Percentiles rank a stretch among this genome's conserved stretches.
phyloP scores from a whole-genome alignment of 92 coral and sea anemone genomes.

The Parazoanthus atlanticus region DNA sequence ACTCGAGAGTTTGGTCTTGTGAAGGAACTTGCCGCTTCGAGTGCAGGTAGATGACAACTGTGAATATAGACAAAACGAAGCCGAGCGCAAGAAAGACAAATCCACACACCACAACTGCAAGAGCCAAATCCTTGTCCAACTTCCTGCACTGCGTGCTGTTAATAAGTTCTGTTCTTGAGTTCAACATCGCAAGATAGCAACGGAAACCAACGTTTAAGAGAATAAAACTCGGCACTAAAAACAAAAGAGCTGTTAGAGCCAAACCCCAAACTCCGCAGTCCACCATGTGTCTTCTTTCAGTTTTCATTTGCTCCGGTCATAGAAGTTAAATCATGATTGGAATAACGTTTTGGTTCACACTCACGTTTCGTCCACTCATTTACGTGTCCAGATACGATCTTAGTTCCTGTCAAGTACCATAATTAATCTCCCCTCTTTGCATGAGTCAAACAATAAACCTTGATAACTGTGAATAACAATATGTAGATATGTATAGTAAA shows the following conservation, averaged over 20 bases:
- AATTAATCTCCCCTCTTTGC: background rate
- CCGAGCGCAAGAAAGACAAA: slow-evolving; percentile 27
- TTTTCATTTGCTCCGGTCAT: background rate
- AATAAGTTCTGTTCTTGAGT: slow-evolving; percentile 13
- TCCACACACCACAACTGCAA: slow-evolving; percentile 27
- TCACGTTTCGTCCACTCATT: background rate
- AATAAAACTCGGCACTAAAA: slow-evolving; percentile 35
- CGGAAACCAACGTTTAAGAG: slow-evolving; percentile 33
- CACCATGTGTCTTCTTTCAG: background rate
- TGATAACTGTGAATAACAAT: background rate
- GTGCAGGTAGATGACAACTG: background rate
- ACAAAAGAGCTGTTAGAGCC: background rate
- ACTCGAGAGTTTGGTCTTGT: slow-evolving; percentile 1
- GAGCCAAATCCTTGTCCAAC: slow-evolving; percentile 22
- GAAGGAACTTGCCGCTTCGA: slow-evolving; percentile 3
- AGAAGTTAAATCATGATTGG: background rate
- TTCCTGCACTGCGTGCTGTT: background rate
- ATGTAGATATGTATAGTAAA: background rate
- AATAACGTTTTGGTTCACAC: background rate
- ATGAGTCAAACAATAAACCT: background rate
- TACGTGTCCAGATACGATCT: background rate
- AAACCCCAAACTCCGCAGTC: slow-evolving; percentile 33
- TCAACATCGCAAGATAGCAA: slow-evolving; percentile 30
- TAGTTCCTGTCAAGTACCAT: background rate
- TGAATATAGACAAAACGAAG: slow-evolving; percentile 4